Evolutionary conservation across 2,888 invertebrate species (phyloP), one percentile per base, ranked within the genome.

Genomic region (Buathra laborator): DNA sequence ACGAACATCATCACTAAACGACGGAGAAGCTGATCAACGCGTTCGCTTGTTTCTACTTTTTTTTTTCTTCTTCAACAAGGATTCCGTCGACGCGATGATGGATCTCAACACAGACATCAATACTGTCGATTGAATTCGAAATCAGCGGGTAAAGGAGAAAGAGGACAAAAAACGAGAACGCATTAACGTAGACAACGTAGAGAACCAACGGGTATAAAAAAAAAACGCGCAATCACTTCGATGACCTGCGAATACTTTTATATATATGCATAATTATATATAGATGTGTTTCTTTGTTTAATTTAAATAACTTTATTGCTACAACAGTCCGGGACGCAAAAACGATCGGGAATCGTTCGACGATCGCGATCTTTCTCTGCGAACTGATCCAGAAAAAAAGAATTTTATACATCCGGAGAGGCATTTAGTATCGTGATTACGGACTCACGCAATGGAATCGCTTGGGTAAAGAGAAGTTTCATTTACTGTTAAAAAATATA

Each of bases 41-140:
- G 71, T 75, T 74, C 71, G 81, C 75, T 75, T 32, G n/a, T 37
- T 56, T 56, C 24, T 24, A 24, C 24, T 53, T 53, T 68, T 10
- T 46, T 84, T 77, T 79, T 83, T 87, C n/a, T 89, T 89, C 86
- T 85, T 90, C 88, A 86, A 89, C 88, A 84, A 83, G 84, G 12
- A 62, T 48, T 14, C 59, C 66, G 56, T 51, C 67, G 67, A 72
- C 51, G 19, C 43, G 67, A 85, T 19, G 46, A 71, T 66, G 75
- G 85, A 85, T 85, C 85, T 85, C 85, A 37, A 85, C 44, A 44
- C 29, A 24, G 75, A 43, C 76, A 75, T 80, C 70, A 56, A 29
- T 44, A 59, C 51, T 77, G 78, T 74, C 64, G 77, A 67, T 16
- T 68, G 37, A 64, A 68, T 64, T 76, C 29, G 32, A 68, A 51